Conservation (phyloP, 35 echinoderm and acorn worm genomes). For the Apostichopus japonicus region DNA sequence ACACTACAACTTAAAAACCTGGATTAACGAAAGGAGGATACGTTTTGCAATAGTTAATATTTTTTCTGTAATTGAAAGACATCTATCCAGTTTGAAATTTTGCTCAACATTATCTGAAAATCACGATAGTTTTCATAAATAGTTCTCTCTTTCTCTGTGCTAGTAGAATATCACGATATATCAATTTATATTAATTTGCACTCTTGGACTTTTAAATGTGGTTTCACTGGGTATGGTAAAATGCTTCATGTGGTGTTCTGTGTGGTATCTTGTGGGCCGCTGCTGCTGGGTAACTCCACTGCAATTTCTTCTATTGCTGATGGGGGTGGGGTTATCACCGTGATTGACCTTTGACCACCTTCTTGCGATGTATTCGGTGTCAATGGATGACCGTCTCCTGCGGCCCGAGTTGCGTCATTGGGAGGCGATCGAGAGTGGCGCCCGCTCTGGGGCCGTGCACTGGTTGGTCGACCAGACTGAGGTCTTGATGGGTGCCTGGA, state of each 20-base stretch:
- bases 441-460: constrained; percentile 56
- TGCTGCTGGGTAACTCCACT: neutral
- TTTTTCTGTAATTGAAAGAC: neutral
- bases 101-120: neutral
- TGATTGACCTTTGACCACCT: neutral
- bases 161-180: neutral
- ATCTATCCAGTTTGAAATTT: neutral
- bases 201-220: neutral
- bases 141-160: neutral
- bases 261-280: neutral
- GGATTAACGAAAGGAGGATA: neutral
- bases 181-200: neutral
- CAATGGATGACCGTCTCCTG: constrained; percentile 35
- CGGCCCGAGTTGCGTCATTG: neutral
- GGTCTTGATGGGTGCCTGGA: constrained; percentile 51
- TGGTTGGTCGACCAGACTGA: constrained; percentile 33
- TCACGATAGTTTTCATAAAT: neutral
- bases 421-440: constrained; percentile 5
- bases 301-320: constrained; percentile 18
- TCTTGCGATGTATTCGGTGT: constrained; percentile 59
- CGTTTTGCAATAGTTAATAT: neutral
- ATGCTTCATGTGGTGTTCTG: neutral
- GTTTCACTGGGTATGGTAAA: neutral
- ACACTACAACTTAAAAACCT: neutral
- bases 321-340: neutral